phyloP scores from a whole-genome alignment of 2,113 vertebrate species.

The Microcebus jonahi region DNA sequence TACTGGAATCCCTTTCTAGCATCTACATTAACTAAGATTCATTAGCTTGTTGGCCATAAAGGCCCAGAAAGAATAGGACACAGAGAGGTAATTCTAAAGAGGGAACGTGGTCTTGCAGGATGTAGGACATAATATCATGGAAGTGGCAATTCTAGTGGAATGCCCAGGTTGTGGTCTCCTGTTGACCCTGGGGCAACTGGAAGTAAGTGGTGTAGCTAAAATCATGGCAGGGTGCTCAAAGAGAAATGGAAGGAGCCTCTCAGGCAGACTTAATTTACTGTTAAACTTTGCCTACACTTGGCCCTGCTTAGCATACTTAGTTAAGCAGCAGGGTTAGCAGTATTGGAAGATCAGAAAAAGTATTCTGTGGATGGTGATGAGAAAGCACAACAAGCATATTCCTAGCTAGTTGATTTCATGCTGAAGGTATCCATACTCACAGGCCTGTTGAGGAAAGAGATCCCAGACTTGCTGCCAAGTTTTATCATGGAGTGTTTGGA shows the following conservation, averaged over 20 bases:
- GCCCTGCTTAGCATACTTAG: not conserved
- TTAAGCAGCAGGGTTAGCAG: not conserved
- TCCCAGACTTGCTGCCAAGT: not conserved
- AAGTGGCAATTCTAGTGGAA: not conserved
- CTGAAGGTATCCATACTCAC: not conserved
- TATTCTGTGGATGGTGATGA: not conserved
- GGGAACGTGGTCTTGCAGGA: not conserved
- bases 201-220: not conserved
- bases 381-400: not conserved
- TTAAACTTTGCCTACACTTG: not conserved
- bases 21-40: slow-evolving; percentile 5
- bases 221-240: not conserved
- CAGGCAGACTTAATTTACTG: not conserved
- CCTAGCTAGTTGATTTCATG: not conserved
- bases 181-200: not conserved
- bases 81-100: not conserved
- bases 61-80: not conserved
- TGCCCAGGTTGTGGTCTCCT: not conserved
- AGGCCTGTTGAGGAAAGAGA: not conserved
- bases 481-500: not conserved
- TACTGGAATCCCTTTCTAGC: not conserved
- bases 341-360: not conserved
- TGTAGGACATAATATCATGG: not conserved
- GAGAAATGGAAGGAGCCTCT: not conserved
- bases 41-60: not conserved